phyloP scores from a whole-genome alignment of 2,113 vertebrate genomes.

The Miniopterus natalensis region DNA sequence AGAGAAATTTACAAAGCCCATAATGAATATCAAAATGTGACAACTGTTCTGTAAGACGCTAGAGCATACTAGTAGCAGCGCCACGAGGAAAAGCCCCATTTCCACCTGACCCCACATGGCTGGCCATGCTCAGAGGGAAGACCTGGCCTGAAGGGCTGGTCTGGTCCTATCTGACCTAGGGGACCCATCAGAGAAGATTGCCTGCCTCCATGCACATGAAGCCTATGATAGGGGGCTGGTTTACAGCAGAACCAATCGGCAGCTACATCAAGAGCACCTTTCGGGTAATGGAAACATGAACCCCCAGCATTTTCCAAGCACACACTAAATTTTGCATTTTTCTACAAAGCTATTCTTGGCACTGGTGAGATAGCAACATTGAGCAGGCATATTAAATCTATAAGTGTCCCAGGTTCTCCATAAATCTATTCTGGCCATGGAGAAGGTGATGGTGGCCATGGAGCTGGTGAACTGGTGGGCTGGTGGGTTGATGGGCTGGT shows the following conservation, averaged over 20 bases:
- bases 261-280: background rate
- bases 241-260: background rate
- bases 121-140: background rate
- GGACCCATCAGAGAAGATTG: background rate
- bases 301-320: background rate
- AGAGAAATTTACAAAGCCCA: background rate
- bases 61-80: background rate
- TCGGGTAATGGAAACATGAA: background rate
- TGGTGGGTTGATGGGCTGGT: background rate
- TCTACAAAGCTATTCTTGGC: background rate
- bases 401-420: background rate
- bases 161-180: background rate
- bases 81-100: accelerated
- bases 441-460: background rate
- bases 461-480: background rate
- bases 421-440: background rate
- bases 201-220: background rate
- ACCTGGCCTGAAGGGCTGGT: background rate
- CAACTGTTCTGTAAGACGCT: background rate
- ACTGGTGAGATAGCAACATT: accelerated
- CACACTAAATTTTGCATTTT: background rate
- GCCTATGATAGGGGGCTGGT: background rate
- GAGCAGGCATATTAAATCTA: background rate
- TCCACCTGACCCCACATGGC: background rate
- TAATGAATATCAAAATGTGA: background rate